A percentile compares a stretch with the other conserved stretches of the same genome.
phyloP scores from a whole-genome alignment of 2,797 vertebrate species.

The Epinephelus awoara region DNA sequence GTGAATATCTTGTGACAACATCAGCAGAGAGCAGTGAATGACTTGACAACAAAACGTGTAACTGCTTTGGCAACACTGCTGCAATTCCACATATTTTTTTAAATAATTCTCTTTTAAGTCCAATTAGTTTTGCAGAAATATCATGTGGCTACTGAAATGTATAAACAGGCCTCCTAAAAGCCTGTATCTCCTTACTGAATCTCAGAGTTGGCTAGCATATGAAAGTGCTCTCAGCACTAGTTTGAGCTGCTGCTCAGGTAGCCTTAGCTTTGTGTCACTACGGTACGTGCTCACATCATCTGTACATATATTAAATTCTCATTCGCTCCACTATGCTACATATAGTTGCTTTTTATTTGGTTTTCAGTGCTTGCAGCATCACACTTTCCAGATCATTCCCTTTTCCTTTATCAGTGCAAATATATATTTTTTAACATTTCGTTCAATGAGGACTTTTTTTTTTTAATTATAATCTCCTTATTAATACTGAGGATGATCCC shows the following conservation, averaged over 20 bases:
- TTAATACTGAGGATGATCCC: constrained; percentile 54
- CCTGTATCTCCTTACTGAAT: constrained; percentile 49
- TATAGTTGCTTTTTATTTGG: constrained; percentile 87
- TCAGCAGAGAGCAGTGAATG: constrained; percentile 23
- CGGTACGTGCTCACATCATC: constrained; percentile 45
- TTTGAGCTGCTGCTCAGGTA: constrained; percentile 55
- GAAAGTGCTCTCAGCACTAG: constrained; percentile 75
- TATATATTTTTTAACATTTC: constrained; percentile 33
- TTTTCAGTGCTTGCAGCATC: constrained; percentile 85
- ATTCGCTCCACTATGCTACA: constrained; percentile 81
- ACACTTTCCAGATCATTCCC: constrained; percentile 75
- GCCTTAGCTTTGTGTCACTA: constrained; percentile 44
- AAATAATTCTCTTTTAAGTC: constrained; percentile 36
- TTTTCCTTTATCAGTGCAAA: constrained; percentile 85
- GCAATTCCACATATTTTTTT: constrained; percentile 24
- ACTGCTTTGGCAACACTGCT: constrained; percentile 68
- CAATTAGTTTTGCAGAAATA: constrained; percentile 28
- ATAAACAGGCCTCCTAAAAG: constrained; percentile 38
- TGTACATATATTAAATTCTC: constrained; percentile 84
- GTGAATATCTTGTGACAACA: not conserved
- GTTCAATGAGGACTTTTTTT: constrained; percentile 38
- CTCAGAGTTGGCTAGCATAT: constrained; percentile 60
- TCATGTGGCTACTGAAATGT: constrained; percentile 20
- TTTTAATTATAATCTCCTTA: constrained; percentile 58
- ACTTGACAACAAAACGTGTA: constrained; percentile 16